Evolutionary conservation across 1,140 invertebrate genomes (phyloP), one percentile per base, ranked within the genome.

Genomic region (Drosophila arawakana): DNA sequence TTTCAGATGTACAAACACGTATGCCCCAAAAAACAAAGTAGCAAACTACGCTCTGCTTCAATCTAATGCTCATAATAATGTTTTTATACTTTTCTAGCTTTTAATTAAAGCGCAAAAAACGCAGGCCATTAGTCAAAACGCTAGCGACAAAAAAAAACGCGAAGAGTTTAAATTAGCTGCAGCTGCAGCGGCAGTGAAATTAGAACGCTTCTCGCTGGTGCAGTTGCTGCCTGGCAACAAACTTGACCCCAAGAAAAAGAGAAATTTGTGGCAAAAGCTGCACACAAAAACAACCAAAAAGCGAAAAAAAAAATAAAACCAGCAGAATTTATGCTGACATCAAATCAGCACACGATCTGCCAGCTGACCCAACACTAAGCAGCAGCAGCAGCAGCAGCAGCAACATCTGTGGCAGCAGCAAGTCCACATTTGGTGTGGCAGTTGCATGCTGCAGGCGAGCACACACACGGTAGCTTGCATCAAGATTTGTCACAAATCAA

Each of bases 401-500:
- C 70, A 35, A 47, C 52, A 49, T 50, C 13, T 43, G 55, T 15
- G 11, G 13, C 54, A 43, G 37, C 59, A 47, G 60, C 70, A 72
- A 52, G 10, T 41, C 73, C 80, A 80, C 81, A 84, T 73, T 80
- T 84, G 81, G 78, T 47, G 49, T 55, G 13, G 37, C 60, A 55
- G 66, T 57, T 59, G 81, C 82, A 85, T 67, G 81, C 82, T 73
- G 73, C 81, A 83, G 71, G 62, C 73, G 25, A 60, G 79, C 78
- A 83, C 70, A 77, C 80, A 83, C 70, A 77, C 80, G 67, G 80
- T 74, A 89, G 83, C 83, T 74, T 49, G 76, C 83, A 88, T 88
- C 84, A 86, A 88, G 83, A 88, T 89, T 88, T 88, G 83, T 88
- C 84, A 88, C 83, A 88, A 88, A 88, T 88, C 83, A 88, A 88